Percentiles rank a stretch among this genome's conserved stretches.
Evolutionary conservation across 30 jellyfish, hydroid and myxozoan genomes (phyloP).

Genomic region (Hydractinia echinata): DNA sequence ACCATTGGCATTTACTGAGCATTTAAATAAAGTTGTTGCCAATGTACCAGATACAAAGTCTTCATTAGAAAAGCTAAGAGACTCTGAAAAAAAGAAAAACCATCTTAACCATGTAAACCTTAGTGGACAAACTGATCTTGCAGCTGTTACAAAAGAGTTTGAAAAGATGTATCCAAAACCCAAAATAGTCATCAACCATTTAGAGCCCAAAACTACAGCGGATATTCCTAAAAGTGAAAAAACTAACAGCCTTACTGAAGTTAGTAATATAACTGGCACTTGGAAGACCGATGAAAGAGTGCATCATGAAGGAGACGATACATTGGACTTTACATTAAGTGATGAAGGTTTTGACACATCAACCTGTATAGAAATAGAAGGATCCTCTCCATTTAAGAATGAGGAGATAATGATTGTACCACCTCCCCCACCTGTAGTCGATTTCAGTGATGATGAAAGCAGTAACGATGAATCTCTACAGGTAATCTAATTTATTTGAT

Average conservation of each 20-base stretch:
- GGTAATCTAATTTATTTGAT: no score
- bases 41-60: background rate
- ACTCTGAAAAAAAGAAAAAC: background rate
- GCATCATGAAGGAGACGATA: conserved; percentile 3
- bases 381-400: background rate
- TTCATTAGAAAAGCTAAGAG: background rate
- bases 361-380: background rate
- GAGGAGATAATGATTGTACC: background rate
- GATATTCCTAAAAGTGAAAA: conserved; percentile 22
- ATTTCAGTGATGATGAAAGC: conserved; percentile 1
- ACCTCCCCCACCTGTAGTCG: conserved; percentile 27
- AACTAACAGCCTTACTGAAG: conserved; percentile 30
- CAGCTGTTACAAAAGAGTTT: background rate
- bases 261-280: conserved; percentile 13
- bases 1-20: background rate
- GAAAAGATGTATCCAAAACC: background rate
- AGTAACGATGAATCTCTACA: background rate
- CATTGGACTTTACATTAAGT: conserved; percentile 22
- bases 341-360: conserved; percentile 10
- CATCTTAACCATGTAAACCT: background rate
- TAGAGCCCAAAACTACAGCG: background rate
- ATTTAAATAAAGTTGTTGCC: background rate
- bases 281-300: background rate
- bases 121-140: background rate
- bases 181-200: background rate